These are phyloP conservation scores for Lophotis ruficrista DNA, from an alignment of 2,113 vertebrate genomes.

Conservation along the genomic window DNA sequence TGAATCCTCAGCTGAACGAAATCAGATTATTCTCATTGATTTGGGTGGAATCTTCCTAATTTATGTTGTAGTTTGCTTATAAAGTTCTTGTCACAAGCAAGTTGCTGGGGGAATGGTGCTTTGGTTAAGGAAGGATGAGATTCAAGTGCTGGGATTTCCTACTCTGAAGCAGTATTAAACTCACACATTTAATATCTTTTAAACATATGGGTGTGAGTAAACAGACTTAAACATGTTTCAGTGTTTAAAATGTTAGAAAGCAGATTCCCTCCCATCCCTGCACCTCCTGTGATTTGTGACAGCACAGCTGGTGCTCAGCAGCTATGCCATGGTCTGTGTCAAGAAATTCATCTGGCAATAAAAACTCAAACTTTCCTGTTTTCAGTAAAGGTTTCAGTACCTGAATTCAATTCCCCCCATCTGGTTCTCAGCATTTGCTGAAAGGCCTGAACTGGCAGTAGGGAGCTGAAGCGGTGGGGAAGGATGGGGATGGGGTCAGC, in stretches of 20 bases:
- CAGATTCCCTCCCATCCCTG: not conserved
- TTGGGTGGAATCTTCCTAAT: not conserved
- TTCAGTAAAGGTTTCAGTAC: not conserved
- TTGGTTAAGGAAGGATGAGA: not conserved
- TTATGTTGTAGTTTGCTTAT: not conserved
- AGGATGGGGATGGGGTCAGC: not conserved
- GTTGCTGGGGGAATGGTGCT: not conserved
- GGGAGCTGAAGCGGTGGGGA: fast-evolving
- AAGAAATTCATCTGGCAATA: not conserved
- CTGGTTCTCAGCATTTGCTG: not conserved
- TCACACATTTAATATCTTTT: not conserved
- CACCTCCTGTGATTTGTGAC: not conserved
- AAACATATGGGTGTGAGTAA: not conserved
- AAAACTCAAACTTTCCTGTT: not conserved
- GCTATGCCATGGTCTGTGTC: not conserved
- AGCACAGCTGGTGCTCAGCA: not conserved
- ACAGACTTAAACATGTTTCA: not conserved
- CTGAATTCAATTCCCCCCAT: not conserved
- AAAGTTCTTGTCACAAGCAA: not conserved
- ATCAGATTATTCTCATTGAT: not conserved
- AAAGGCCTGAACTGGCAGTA: not conserved
- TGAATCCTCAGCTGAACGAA: not conserved
- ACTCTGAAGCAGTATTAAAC: not conserved
- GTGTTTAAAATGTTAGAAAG: not conserved
- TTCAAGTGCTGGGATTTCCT: not conserved